phyloP scores from a whole-genome alignment of 2,888 invertebrate genomes.

The Cantharis rufa region DNA sequence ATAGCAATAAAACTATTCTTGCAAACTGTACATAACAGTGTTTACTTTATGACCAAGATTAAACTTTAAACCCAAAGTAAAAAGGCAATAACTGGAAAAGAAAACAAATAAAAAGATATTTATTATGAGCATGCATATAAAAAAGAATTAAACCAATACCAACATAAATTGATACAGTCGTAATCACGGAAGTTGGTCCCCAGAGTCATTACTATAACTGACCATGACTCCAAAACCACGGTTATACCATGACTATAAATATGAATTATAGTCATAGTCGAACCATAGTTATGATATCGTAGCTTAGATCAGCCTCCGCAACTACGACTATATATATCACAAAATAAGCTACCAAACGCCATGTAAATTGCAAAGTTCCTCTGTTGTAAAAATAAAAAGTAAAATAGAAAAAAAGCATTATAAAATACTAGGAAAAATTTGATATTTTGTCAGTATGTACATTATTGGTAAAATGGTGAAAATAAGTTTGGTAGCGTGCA shows the following conservation, averaged over 20 bases:
- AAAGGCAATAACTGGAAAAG: constrained; percentile 2
- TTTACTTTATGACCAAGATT: constrained; percentile 21
- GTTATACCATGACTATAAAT: too few species aligned
- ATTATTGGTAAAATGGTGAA: background rate
- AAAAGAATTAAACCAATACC: constrained; percentile 34
- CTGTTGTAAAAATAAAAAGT: constrained; percentile 17
- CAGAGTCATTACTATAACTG: too few species aligned
- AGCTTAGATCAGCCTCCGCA: too few species aligned
- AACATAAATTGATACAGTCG: constrained; percentile 31
- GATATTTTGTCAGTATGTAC: background rate
- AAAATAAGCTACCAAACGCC: constrained; percentile 27
- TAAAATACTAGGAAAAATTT: background rate
- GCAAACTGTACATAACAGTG: constrained; percentile 39
- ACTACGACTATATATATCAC: constrained; percentile 31
- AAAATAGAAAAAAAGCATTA: background rate
- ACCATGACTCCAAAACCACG: too few species aligned
- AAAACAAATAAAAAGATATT: constrained; percentile 34
- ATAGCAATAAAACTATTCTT: constrained; percentile 23
- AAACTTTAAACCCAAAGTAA: constrained; percentile 13
- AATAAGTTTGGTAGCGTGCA: constrained; percentile 15
- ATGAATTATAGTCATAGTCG: too few species aligned
- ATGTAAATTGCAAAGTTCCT: constrained; percentile 4
- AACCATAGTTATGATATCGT: too few species aligned
- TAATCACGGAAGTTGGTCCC: too few species aligned
- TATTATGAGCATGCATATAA: constrained; percentile 38